A percentile compares a stretch with the other conserved stretches of the same genome.
Conservation (phyloP, 2,888 invertebrate species). For the Andrena dorsata region DNA sequence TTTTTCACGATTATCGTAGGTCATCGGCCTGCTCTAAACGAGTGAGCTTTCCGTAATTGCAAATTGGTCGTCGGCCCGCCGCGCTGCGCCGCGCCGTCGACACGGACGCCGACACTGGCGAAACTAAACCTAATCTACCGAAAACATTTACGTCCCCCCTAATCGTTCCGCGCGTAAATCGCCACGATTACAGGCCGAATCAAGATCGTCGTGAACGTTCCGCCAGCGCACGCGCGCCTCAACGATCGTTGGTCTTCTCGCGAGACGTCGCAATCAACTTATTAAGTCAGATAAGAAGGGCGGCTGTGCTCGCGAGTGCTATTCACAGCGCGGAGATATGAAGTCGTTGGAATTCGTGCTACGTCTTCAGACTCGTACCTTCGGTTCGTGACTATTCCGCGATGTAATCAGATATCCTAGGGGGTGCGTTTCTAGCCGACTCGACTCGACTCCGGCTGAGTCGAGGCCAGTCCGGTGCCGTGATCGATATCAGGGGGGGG, state of each 20-base stretch:
- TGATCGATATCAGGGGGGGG: slow-evolving; percentile 67
- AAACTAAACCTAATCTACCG: slow-evolving; percentile 31
- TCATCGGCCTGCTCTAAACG: slow-evolving; percentile 42
- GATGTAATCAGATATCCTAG: slow-evolving; percentile 62
- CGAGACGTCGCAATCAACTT: slow-evolving; percentile 62
- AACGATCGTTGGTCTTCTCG: slow-evolving; percentile 48
- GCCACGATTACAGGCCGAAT: slow-evolving; percentile 37
- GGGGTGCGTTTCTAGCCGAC: slow-evolving; percentile 43
- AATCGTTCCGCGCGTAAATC: slow-evolving; percentile 52
- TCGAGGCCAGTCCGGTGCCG: slow-evolving; percentile 2
- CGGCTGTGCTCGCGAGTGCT: slow-evolving; percentile 2
- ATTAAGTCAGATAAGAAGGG: slow-evolving; percentile 55
- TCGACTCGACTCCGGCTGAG: neutral
- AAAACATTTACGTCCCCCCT: slow-evolving; percentile 53
- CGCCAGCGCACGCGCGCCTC: slow-evolving; percentile 11
- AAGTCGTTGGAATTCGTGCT: slow-evolving; percentile 65
- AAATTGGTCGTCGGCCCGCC: slow-evolving; percentile 21
- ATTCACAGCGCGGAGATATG: slow-evolving; percentile 51
- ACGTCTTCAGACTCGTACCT: slow-evolving; percentile 60
- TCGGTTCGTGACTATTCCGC: slow-evolving; percentile 64
- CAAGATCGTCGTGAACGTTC: slow-evolving; percentile 40
- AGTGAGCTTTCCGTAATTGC: slow-evolving; percentile 48
- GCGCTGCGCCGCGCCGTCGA: neutral
- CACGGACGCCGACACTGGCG: neutral
- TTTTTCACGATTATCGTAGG: slow-evolving; percentile 61